Evolutionary conservation across 2,797 vertebrate species (phyloP).

Genomic region (Sternarchorhynchus goeldii): DNA sequence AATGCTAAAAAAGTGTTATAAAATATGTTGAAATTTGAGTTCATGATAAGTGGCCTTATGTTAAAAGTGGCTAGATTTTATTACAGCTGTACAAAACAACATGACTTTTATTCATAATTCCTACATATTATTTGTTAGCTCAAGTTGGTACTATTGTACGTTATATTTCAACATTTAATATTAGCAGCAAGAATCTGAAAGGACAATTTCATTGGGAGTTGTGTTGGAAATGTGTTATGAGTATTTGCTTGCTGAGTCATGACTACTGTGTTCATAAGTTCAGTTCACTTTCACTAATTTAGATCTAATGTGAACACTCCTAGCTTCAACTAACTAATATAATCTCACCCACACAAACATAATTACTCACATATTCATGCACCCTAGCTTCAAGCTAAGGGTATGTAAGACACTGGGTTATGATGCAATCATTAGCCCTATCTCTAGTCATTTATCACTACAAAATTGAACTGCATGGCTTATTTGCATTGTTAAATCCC

Average conservation of each 20-base stretch:
- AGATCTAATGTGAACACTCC: neutral
- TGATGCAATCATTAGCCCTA: constrained; percentile 36
- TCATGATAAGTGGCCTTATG: neutral
- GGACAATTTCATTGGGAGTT: no score
- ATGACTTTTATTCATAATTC: no score
- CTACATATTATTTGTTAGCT: no score
- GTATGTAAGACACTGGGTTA: constrained; percentile 24
- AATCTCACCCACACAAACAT: constrained; percentile 17
- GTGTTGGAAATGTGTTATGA: no score
- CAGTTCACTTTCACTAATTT: neutral
- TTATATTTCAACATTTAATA: no score
- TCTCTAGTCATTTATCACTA: constrained; percentile 32
- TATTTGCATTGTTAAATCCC: constrained; percentile 41
- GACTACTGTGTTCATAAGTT: neutral
- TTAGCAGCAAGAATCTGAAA: no score
- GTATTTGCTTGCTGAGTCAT: neutral
- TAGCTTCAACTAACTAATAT: neutral
- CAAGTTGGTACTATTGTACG: no score
- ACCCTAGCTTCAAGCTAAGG: constrained; percentile 33
- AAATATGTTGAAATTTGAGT: no score
- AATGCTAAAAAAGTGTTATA: no score
- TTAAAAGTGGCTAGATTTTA: neutral
- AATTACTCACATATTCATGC: constrained; percentile 30
- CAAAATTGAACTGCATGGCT: constrained; percentile 40
- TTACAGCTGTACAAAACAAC: no score